These are phyloP conservation scores for Brachyrhaphis roseni DNA, from an alignment of 2,797 vertebrate genomes.

Conservation along the genomic window DNA sequence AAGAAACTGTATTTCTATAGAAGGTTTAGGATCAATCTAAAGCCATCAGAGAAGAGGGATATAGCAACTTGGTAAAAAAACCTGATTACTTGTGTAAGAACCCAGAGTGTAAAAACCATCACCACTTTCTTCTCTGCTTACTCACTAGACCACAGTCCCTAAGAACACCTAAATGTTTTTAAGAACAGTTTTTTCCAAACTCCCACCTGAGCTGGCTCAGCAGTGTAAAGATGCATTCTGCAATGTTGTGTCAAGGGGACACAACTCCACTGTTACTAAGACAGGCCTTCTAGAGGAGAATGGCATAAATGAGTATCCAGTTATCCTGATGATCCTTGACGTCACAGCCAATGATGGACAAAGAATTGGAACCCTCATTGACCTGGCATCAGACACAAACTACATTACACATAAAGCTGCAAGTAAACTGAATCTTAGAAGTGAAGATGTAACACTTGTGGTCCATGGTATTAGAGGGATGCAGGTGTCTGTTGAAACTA, in stretches of 20 bases:
- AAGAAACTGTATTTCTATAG: background rate
- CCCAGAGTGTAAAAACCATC: constrained; percentile 1
- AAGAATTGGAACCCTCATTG: background rate
- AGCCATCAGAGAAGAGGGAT: background rate
- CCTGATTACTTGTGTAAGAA: background rate
- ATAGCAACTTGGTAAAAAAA: too few relatives aligned
- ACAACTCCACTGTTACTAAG: background rate
- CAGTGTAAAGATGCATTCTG: background rate
- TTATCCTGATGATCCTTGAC: background rate
- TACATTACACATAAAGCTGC: background rate
- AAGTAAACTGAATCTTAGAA: background rate
- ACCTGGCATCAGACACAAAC: background rate
- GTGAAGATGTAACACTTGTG: background rate
- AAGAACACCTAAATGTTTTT: background rate
- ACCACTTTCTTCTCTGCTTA: background rate
- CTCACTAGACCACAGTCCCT: background rate
- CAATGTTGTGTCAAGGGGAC: background rate
- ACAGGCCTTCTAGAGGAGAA: background rate
- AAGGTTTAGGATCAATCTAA: background rate
- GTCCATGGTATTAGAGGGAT: background rate
- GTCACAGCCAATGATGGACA: background rate
- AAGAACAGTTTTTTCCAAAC: constrained; percentile 6
- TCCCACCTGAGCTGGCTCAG: background rate
- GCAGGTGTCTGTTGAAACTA: background rate
- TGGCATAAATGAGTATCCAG: background rate